Evolutionary conservation across 2,113 vertebrate genomes (phyloP).

Genomic region (Gallinago paraguaiae): DNA sequence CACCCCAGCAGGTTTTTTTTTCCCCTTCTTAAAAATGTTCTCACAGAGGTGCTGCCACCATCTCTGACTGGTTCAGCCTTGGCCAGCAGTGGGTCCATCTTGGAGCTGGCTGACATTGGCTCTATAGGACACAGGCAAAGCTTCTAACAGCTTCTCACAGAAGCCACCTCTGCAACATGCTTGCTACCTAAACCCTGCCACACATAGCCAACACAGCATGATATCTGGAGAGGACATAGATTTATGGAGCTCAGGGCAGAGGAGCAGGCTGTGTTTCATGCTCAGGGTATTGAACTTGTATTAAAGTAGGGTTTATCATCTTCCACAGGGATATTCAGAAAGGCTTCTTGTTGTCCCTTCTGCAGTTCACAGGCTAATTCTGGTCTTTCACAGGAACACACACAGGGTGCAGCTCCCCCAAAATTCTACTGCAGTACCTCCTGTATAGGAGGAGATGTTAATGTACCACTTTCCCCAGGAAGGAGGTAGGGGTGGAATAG

Average conservation of each 20-base stretch:
- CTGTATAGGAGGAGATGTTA: neutral
- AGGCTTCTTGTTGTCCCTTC: neutral
- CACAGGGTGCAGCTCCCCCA: neutral
- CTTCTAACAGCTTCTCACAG: neutral
- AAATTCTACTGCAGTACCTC: rapidly evolving
- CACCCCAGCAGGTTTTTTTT: neutral
- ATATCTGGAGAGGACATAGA: neutral
- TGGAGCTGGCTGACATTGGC: rapidly evolving
- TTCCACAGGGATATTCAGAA: neutral
- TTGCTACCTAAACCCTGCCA: neutral
- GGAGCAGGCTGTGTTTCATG: neutral
- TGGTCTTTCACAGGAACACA: neutral
- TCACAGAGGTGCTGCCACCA: rapidly evolving
- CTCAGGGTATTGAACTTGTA: neutral
- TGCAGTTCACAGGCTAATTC: neutral
- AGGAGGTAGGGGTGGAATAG: neutral
- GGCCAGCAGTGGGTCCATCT: rapidly evolving
- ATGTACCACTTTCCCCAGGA: neutral
- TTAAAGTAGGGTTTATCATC: neutral
- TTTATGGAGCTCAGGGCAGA: neutral
- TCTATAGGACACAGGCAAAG: neutral
- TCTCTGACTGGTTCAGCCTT: rapidly evolving
- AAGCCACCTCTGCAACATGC: neutral
- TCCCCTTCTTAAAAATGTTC: neutral
- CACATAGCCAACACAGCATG: neutral